Conservation (phyloP, 2,113 vertebrate species). For the Hoplias malabaricus region DNA sequence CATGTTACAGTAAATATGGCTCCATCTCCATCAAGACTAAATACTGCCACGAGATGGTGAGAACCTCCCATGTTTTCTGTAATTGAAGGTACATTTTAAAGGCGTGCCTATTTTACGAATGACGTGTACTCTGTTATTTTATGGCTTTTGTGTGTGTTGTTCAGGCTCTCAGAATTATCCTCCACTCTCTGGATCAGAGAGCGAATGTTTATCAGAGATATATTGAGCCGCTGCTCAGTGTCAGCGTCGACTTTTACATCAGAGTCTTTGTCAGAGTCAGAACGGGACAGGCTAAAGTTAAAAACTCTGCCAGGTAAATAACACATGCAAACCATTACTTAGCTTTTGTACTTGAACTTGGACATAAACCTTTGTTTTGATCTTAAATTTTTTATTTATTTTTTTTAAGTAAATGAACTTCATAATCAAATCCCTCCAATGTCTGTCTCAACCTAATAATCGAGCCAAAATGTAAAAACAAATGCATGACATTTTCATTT, state of each 20-base stretch:
- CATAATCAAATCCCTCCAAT: no score
- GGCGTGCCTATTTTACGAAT: no score
- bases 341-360: no score
- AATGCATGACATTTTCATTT: no score
- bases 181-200: conserved; percentile 86
- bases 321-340: neutral
- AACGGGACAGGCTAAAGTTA: conserved; percentile 85
- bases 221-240: conserved; percentile 82
- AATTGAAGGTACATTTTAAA: no score
- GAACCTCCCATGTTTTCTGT: conserved; percentile 39
- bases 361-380: no score
- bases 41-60: conserved; percentile 94
- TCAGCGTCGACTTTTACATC: conserved; percentile 92
- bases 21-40: conserved; percentile 87
- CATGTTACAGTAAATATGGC: conserved; percentile 92
- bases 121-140: neutral
- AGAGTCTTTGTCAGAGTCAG: conserved; percentile 85
- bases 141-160: neutral
- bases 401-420: no score
- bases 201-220: conserved; percentile 91
- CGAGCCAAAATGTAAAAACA: no score
- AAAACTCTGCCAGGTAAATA: conserved; percentile 85
- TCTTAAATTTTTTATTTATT: no score
- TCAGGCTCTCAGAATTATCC: conserved; percentile 86
- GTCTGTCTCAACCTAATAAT: no score